phyloP scores from a whole-genome alignment of 2,797 vertebrate genomes.

The Pangasius larnaudii region DNA sequence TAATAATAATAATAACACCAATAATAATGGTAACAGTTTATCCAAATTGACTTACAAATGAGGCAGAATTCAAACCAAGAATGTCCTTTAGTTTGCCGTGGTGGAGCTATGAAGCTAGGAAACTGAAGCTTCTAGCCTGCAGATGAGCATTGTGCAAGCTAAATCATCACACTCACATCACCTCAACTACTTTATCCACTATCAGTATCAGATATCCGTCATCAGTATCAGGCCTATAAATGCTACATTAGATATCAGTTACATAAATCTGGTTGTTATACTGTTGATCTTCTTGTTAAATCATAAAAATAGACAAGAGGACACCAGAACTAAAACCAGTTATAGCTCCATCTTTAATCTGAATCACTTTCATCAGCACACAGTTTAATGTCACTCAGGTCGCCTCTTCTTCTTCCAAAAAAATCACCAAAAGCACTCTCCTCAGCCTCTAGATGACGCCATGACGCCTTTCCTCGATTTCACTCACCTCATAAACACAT shows the following conservation, averaged over 20 bases:
- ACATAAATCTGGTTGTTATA: neutral
- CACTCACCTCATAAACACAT: slow-evolving; percentile 9
- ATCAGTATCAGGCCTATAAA: neutral
- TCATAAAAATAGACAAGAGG: neutral
- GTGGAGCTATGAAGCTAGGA: neutral
- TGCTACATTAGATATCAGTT: neutral
- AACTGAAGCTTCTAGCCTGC: neutral
- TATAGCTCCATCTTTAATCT: neutral
- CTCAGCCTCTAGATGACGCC: neutral
- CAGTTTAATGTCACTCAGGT: neutral
- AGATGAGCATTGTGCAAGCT: neutral
- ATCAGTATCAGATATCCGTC: no score
- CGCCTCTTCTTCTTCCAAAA: neutral
- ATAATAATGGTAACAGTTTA: neutral
- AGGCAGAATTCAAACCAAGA: neutral
- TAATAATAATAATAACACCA: no score
- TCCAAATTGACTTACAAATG: neutral
- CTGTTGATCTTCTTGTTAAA: neutral
- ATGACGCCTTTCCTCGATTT: neutral
- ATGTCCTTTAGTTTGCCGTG: neutral
- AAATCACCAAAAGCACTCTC: neutral
- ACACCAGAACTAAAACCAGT: neutral
- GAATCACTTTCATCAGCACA: neutral
- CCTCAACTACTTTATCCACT: neutral
- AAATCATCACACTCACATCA: neutral